phyloP scores from a whole-genome alignment of 2,888 invertebrate species.

The Malthinus flaveolus region DNA sequence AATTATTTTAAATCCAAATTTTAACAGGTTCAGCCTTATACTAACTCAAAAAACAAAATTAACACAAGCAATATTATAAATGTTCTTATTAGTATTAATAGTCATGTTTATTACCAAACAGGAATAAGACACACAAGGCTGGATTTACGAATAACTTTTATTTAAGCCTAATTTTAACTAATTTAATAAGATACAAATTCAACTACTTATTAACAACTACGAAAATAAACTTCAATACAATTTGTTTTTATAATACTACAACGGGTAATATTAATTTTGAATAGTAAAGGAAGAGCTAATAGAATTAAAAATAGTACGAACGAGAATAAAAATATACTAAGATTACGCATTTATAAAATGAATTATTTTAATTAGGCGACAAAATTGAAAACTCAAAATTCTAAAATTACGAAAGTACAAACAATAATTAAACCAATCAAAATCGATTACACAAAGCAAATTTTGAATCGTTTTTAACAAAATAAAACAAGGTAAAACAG shows the following conservation, averaged over 20 bases:
- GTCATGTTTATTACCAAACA: not conserved
- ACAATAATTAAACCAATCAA: not conserved
- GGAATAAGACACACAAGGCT: constrained; percentile 22
- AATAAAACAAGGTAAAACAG: constrained; percentile 17
- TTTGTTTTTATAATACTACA: not conserved
- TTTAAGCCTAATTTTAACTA: not conserved
- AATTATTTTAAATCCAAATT: constrained; percentile 30
- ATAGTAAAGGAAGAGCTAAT: constrained; percentile 7
- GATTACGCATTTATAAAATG: not conserved
- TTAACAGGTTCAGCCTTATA: constrained; percentile 1
- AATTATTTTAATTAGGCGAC: not conserved
- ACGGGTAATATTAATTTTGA: not conserved
- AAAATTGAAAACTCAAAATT: too few species aligned
- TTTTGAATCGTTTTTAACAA: not conserved
- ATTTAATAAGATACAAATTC: constrained; percentile 4
- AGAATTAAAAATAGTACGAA: not conserved
- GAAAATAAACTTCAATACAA: not conserved
- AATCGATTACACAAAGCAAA: constrained; percentile 4
- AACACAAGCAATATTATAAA: not conserved
- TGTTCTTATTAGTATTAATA: not conserved
- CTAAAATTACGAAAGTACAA: too few species aligned
- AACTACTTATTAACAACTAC: constrained; percentile 1
- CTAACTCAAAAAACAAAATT: not conserved
- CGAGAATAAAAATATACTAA: not conserved
- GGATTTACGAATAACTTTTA: constrained; percentile 9